Conservation (phyloP, 2,113 vertebrate genomes). For the Trogon surrucura region DNA sequence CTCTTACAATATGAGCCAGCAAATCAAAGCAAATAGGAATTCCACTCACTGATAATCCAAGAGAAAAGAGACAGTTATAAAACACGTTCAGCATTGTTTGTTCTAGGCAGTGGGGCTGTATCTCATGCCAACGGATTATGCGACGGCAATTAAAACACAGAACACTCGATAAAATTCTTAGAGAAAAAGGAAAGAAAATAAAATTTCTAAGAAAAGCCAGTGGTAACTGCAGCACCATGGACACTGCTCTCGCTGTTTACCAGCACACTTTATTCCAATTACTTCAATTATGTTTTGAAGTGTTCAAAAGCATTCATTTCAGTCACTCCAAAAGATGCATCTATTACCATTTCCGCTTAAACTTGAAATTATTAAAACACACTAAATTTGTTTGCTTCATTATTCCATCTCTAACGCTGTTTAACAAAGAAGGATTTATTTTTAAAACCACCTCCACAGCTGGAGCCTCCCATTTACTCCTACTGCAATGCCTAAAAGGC, state of each 20-base stretch:
- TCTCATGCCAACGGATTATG: not conserved
- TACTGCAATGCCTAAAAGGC: not conserved
- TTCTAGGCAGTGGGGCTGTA: not conserved
- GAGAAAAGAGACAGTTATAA: not conserved
- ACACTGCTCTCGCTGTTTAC: not conserved
- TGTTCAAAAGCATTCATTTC: not conserved
- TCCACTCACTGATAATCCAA: not conserved
- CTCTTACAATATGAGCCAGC: constrained; percentile 16
- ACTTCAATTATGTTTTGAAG: not conserved
- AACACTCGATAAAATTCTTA: not conserved
- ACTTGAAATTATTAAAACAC: not conserved
- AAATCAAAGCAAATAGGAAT: constrained; percentile 41
- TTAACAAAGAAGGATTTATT: not conserved
- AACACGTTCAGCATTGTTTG: not conserved
- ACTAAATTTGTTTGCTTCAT: not conserved
- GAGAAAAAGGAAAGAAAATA: not conserved
- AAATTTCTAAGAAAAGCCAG: not conserved
- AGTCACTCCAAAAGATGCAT: not conserved
- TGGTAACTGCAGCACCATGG: constrained; percentile 3
- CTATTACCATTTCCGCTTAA: not conserved
- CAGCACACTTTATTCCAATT: not conserved
- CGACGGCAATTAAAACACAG: not conserved
- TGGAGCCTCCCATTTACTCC: not conserved
- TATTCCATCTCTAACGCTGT: not conserved
- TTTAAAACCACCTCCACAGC: not conserved